phyloP scores from a whole-genome alignment of 2,113 vertebrate genomes.

The Pseudorectes ferrugineus region DNA sequence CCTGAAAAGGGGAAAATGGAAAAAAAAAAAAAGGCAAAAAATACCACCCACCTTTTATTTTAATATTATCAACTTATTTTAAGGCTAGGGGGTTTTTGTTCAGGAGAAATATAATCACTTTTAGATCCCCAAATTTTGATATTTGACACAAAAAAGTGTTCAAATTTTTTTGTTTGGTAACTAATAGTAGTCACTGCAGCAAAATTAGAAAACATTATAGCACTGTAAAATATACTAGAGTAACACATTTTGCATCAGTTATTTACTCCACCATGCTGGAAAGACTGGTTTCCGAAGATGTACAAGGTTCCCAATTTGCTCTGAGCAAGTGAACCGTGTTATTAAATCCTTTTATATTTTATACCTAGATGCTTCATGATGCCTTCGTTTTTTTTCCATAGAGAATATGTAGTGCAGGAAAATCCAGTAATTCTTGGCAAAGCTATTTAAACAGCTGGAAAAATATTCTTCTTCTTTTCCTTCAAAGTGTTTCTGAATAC shows the following conservation, averaged over 20 bases:
- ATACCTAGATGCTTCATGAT: not conserved
- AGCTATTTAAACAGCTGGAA: not conserved
- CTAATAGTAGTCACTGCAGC: not conserved
- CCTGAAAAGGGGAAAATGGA: not conserved
- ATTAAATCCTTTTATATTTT: not conserved
- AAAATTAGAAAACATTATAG: not conserved
- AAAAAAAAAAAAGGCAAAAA: not conserved
- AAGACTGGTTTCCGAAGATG: not conserved
- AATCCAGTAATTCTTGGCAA: not conserved
- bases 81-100: accelerated
- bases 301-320: not conserved
- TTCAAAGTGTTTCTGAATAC: not conserved
- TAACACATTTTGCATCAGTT: not conserved
- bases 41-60: accelerated
- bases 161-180: not conserved
- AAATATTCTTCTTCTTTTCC: not conserved
- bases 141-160: not conserved
- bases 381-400: not conserved
- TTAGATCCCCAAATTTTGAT: not conserved
- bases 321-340: not conserved
- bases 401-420: not conserved
- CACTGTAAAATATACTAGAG: not conserved
- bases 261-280: not conserved
- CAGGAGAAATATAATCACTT: not conserved
- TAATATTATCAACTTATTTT: not conserved